These are phyloP conservation scores for Babylonia areolata DNA, from an alignment of 1,140 invertebrate species.

Conservation along the genomic window DNA sequence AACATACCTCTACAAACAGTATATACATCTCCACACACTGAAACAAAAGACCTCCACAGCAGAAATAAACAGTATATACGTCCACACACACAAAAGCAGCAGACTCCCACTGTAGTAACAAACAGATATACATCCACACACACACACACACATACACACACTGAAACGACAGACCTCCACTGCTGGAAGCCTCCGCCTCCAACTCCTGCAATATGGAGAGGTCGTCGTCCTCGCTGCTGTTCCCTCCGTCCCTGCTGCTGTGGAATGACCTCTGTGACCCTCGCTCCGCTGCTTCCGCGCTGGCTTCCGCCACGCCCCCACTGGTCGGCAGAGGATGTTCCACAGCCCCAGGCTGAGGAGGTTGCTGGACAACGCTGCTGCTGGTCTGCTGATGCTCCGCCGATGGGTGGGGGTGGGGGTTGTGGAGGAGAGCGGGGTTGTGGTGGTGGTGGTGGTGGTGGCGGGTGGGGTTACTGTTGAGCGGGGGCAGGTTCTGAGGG, in stretches of 20 bases:
- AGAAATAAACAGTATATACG: too few relatives aligned
- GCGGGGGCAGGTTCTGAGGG: background rate
- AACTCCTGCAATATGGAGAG: slow-evolving; percentile 46
- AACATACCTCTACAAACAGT: too few relatives aligned
- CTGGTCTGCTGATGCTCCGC: background rate
- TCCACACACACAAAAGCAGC: too few relatives aligned
- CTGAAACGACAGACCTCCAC: too few relatives aligned
- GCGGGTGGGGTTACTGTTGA: background rate
- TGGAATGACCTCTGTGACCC: slow-evolving; percentile 18
- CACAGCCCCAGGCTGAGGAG: background rate
- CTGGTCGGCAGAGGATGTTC: background rate
- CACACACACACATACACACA: too few relatives aligned
- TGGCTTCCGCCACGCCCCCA: too few relatives aligned
- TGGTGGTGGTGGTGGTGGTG: slow-evolving; percentile 5
- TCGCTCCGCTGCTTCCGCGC: background rate
- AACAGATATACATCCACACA: too few relatives aligned
- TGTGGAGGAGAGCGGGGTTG: background rate
- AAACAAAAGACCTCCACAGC: too few relatives aligned
- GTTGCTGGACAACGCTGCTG: background rate
- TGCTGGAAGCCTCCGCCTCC: slow-evolving; percentile 18
- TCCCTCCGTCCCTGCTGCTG: slow-evolving; percentile 19
- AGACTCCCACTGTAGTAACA: too few relatives aligned
- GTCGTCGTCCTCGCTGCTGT: slow-evolving; percentile 42
- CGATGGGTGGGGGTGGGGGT: background rate
- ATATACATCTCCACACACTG: too few relatives aligned